phyloP scores from a whole-genome alignment of 2,113 vertebrate genomes.

The human (Homo sapiens) region DNA sequence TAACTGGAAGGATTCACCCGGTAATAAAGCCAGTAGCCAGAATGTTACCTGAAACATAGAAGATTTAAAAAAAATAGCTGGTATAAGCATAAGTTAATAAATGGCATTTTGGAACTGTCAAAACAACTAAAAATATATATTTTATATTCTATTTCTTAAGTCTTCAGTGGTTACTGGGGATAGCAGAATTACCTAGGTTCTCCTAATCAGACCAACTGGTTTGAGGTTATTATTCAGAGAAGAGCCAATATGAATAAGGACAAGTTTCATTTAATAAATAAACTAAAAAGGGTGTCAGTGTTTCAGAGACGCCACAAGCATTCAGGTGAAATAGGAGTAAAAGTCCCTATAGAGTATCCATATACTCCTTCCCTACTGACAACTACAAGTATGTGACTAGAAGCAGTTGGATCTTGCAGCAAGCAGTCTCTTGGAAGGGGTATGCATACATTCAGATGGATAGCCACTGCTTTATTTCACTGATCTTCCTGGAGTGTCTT shows the following conservation, averaged over 20 bases:
- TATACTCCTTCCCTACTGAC: neutral
- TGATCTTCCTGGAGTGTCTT: neutral
- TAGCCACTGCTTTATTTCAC: neutral
- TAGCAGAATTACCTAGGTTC: neutral
- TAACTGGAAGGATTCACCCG: neutral
- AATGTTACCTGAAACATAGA: neutral
- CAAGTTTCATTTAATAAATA: neutral
- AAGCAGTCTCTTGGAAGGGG: too few species aligned
- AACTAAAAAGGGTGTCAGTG: neutral
- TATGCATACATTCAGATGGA: too few species aligned
- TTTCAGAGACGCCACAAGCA: neutral
- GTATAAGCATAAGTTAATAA: neutral
- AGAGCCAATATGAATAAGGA: neutral
- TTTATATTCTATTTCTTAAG: neutral
- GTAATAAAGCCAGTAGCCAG: neutral
- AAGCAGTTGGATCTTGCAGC: neutral
- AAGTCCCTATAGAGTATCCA: neutral
- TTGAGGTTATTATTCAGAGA: neutral
- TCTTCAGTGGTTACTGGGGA: neutral
- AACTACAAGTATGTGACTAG: neutral
- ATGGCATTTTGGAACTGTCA: neutral
- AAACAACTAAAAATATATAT: neutral
- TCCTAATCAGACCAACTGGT: neutral
- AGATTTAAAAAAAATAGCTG: neutral
- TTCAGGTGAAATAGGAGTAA: neutral